A percentile compares a stretch with the other conserved stretches of the same genome.
These are phyloP conservation scores for Cynoglossus semilaevis DNA, from an alignment of 2,113 vertebrate species.

Conservation along the genomic window DNA sequence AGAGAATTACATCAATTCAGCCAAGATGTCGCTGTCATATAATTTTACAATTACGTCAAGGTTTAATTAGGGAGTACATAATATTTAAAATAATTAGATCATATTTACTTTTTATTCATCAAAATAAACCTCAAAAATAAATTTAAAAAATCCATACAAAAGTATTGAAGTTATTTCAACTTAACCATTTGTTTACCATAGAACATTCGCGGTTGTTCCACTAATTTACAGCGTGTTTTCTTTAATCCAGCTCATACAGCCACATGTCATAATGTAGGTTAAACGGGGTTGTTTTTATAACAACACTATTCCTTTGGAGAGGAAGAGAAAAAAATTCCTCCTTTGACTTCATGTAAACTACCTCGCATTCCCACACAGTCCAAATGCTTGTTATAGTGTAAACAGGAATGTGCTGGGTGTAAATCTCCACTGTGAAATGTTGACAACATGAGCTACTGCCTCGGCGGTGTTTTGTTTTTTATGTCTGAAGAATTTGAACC, in stretches of 20 bases:
- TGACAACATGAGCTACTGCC: background rate
- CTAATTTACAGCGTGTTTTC: too few relatives aligned
- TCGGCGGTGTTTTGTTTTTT: background rate
- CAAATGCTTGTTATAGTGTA: conserved; percentile 5
- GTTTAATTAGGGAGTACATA: too few relatives aligned
- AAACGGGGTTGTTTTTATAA: background rate
- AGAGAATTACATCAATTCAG: background rate
- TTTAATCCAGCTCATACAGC: too few relatives aligned
- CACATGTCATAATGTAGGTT: too few relatives aligned
- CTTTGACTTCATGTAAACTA: conserved; percentile 30
- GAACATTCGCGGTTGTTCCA: too few relatives aligned
- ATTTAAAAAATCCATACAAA: too few relatives aligned
- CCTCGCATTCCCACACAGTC: conserved; percentile 38
- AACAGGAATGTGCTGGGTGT: conserved; percentile 9
- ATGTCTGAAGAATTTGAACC: background rate
- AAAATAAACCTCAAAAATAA: too few relatives aligned
- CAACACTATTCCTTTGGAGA: background rate
- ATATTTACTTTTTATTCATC: too few relatives aligned
- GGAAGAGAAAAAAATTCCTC: background rate
- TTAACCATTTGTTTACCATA: too few relatives aligned
- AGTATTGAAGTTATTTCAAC: too few relatives aligned
- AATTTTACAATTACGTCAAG: too few relatives aligned
- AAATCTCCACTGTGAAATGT: conserved; percentile 10
- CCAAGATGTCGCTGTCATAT: background rate
- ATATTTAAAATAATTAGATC: too few relatives aligned